Percentiles rank a stretch among this genome's conserved stretches.
Conservation (phyloP, 2,888 invertebrate species). For the Eilema depressum region DNA sequence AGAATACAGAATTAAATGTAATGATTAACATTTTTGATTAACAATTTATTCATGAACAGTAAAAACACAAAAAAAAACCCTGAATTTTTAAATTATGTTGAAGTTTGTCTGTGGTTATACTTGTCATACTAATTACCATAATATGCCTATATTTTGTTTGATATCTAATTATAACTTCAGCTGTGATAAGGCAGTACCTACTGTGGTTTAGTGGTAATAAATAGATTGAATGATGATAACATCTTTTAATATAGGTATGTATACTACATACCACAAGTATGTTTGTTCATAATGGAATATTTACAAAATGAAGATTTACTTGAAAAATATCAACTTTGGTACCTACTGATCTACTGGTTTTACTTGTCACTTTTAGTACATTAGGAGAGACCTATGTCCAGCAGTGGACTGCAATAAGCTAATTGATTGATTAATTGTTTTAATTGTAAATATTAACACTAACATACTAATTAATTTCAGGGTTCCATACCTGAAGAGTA, state of each 20-base stretch:
- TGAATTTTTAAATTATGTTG: background rate
- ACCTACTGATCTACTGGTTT: too few relatives aligned
- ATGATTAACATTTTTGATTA: too few relatives aligned
- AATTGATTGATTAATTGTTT: too few relatives aligned
- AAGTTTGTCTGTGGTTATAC: background rate
- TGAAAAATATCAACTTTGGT: background rate
- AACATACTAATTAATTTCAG: too few relatives aligned
- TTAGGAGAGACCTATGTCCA: too few relatives aligned
- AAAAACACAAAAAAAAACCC: background rate
- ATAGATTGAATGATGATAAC: background rate
- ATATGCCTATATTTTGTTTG: background rate
- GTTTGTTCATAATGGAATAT: background rate
- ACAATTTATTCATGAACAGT: background rate
- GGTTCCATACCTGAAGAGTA: too few relatives aligned
- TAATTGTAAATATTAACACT: too few relatives aligned
- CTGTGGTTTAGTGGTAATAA: constrained; percentile 30
- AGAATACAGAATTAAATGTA: too few relatives aligned
- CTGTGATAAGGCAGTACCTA: constrained; percentile 13
- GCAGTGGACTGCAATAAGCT: too few relatives aligned
- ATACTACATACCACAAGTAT: background rate
- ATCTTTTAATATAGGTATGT: background rate
- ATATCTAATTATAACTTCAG: constrained; percentile 14
- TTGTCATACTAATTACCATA: background rate
- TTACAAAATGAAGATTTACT: background rate
- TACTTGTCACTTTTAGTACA: too few relatives aligned